Base-by-base conservation (phyloP, 2,113 vertebrate species). In the Aegithalos caudatus region DNA sequence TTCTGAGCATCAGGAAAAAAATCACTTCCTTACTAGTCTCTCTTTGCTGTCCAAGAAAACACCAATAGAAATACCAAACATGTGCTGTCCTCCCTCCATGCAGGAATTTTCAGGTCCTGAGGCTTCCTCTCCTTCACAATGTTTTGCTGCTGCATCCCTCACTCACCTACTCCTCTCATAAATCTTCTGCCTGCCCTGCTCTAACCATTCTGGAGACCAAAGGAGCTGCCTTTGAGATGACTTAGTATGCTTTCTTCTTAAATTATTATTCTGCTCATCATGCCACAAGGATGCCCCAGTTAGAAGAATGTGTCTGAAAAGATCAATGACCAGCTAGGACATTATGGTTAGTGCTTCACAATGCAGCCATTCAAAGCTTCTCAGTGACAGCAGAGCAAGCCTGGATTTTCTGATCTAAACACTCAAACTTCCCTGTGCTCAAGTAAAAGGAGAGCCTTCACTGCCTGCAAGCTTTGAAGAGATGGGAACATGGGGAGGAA, bases 381-480 rank as follows among this genome's bases (percentile, higher is more conserved):
- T 62, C 38, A n/a, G 50, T 47, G 81, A 88, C 65, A 95, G 66
- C 87, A 80, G 33, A 95, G 54, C 31, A 86, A 86, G 31, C 44
- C 45, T 80, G 60, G 47, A 21, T 80, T 95, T 96, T 94, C 70
- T 92, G 73, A 92, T 81, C 69, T 95, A 57, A 92, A 47, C 64
- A n/a, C 58, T 83, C 71, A 80, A 57, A 62, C 79, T 58, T 92
- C 58, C 64, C 51, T 70, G 22, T 45, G 25, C 64, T 90, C 44
- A 18, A 31, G 58, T 23, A n/a, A 90, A 96, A 94, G 61, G 42
- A 92, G 58, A 77, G 35, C 31, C 91, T 62, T 92, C 80, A 69
- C n/a, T 76, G 61, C 54, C 67, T 93, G 66, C 0, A 3, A 66
- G 47, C 67, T 95, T 91, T 83, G 71, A 94, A 86, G 67, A 40